Evolutionary conservation across 2,888 invertebrate genomes (phyloP), one percentile per base, ranked within the genome.

Genomic region (Cryptophagus acutangulus): DNA sequence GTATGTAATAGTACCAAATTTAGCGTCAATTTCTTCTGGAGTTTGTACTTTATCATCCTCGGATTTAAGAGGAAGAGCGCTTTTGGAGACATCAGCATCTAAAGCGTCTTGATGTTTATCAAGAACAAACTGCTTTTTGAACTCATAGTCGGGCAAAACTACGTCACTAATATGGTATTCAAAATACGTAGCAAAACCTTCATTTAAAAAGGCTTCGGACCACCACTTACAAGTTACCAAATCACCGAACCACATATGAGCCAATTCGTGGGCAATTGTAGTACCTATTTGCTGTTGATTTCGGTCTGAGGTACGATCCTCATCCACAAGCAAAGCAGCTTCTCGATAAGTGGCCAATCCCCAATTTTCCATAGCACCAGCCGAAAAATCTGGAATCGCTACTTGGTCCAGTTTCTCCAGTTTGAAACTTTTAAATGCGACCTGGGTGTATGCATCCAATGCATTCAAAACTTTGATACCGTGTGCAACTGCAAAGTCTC

Each of bases 311-410:
- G 74, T 72, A 18, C 74, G 63, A 0, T 49, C 41, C n/a, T 56
- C 54, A 38, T 73, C 67, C 50, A 71, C 73, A 1, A 83, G 62
- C 26, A 83, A 68, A 1, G 74, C 65, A 2, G 78, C 76, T 61
- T 82, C 82, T 50, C 82, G 80, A 67, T 84, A 91, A 4, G 84
- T 89, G 3, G 90, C 75, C 13, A 91, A 71, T 6, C 91, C 91
- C 89, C 90, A 91, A 63, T 92, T 92, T 63, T 90, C 89, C 90
- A 91, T 90, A 35, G 90, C 90, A 31, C 86, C 87, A 48, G 84
- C 81, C 35, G 76, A 75, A 63, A 90, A 88, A 62, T 90, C 87
- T 0, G 87, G 82, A 41, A 92, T 74, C 1, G 87, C 88, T 8
- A 88, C 80, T 58, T 89, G 79, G 59, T 90, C 86, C 65, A 89